Conservation (phyloP, 2,888 invertebrate genomes). For the Eupithecia exiguata region DNA sequence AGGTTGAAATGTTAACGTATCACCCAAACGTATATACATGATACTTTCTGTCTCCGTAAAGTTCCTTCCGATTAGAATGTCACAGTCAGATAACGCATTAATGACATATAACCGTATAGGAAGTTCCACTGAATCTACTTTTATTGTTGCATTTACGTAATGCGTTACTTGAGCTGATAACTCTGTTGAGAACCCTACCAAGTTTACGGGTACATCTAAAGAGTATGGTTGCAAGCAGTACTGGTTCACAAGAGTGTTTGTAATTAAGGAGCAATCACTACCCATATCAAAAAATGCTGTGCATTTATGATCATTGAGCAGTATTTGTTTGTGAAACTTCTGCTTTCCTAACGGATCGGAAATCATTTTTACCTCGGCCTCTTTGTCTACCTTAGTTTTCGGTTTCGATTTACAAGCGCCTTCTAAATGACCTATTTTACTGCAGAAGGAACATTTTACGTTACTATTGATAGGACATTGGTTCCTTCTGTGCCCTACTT, state of each 20-base stretch:
- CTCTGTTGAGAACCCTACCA: conserved; percentile 1
- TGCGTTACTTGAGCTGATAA: conserved; percentile 14
- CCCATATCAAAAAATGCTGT: conserved; percentile 15
- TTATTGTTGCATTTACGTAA: not conserved
- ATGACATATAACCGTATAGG: conserved; percentile 3
- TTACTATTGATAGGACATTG: not conserved
- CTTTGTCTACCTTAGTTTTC: conserved; percentile 2
- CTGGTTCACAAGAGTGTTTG: conserved; percentile 26
- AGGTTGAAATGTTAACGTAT: conserved; percentile 11
- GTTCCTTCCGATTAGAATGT: conserved; percentile 9
- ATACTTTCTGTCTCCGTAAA: conserved; percentile 8
- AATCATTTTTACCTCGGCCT: conserved; percentile 7
- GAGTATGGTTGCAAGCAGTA: too few relatives aligned
- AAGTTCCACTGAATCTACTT: conserved; percentile 4
- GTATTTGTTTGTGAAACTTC: conserved; percentile 4
- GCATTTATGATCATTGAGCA: not conserved
- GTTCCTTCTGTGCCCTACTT: too few relatives aligned
- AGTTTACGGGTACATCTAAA: not conserved
- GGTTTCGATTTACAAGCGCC: conserved; percentile 31
- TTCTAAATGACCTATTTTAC: conserved; percentile 42
- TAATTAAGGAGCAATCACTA: conserved; percentile 26
- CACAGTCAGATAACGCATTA: not conserved
- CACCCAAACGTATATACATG: conserved; percentile 9
- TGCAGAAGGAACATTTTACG: conserved; percentile 42
- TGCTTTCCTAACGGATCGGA: conserved; percentile 3